phyloP scores from a whole-genome alignment of 1,140 invertebrate species.

The Armadillidium nasatum region DNA sequence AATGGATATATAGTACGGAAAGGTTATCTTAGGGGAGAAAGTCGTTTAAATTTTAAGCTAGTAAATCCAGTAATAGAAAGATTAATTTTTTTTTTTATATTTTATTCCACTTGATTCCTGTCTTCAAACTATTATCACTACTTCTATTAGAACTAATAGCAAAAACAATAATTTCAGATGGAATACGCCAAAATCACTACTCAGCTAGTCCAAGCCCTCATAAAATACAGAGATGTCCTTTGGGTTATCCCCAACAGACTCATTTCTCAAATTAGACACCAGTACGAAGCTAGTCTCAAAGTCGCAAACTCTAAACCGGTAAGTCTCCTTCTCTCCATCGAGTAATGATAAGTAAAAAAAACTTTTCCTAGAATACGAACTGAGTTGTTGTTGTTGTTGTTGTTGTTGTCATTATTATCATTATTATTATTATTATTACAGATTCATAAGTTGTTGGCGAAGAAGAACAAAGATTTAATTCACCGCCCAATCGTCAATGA shows the following conservation, averaged over 20 bases:
- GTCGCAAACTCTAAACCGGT: constrained; percentile 50
- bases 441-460: constrained; percentile 50
- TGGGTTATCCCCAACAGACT: constrained; percentile 72
- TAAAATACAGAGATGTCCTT: constrained; percentile 65
- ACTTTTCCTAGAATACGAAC: no score
- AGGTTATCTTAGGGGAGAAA: no score
- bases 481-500: constrained; percentile 50
- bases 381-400: no score
- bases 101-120: no score
- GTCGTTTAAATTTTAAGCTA: no score
- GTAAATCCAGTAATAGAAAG: no score
- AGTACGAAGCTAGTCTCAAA: constrained; percentile 56
- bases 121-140: no score
- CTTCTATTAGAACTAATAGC: no score
- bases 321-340: constrained; percentile 24
- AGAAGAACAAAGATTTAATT: constrained; percentile 48
- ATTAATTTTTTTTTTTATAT: no score
- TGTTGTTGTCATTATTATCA: no score
- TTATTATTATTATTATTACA: constrained; percentile 41
- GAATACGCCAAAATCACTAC: constrained; percentile 76
- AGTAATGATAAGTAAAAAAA: no score
- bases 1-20: no score
- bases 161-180: constrained; percentile 56
- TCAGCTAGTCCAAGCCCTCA: constrained; percentile 69
- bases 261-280: constrained; percentile 61